Evolutionary conservation across 2,113 vertebrate genomes (phyloP), one percentile per base, ranked within the genome.

Genomic region (Anarrhichthys ocellatus): DNA sequence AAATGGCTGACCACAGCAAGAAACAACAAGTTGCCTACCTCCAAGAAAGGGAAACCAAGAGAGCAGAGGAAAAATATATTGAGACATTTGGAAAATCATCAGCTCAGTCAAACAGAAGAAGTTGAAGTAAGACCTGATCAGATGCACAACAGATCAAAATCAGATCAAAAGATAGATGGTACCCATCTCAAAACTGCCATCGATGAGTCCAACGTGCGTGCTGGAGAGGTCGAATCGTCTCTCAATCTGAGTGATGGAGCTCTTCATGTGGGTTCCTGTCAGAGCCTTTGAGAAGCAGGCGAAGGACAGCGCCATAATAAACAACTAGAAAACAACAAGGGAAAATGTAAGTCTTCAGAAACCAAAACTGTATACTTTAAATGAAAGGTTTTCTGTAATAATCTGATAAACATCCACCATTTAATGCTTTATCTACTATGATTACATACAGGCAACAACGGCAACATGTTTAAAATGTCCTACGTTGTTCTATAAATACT

Each of bases 121-220:
- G 3, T 20, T 2, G 10, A 14, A 34, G 4, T 14, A 46, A 29
- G 29, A 24, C 5, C 29, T 44, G 14, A 65, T 27, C 11, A 29
- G 34, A 8, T 9, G 9, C 15, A 14, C 32, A 52, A 73, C 58
- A 24, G 0, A 15, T 56, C 11, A 4, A 10, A 22, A 2, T 79
- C 11, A 13, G 48, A 58, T 46, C 1, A 52, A 50, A 9, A n/a
- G 5, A 48, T 32, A 9, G 42, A 52, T 4, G 15, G 5, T 96
- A 99, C 98, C 98, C 58, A 98, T 95, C 90, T 99, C 98, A 87
- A 99, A 99, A 79, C 97, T 95, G 78, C 96, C 96, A 4, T 99
- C 98, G 4, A 99, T 63, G 5, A 99, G 76, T 52, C 98, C 98
- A 3, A 93, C 71, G 1, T 89, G 66, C 0, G 96, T 96, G 52